A percentile compares a stretch with the other conserved stretches of the same genome.
phyloP scores from a whole-genome alignment of 2,888 invertebrate genomes.

The Chymomyza caudatula region DNA sequence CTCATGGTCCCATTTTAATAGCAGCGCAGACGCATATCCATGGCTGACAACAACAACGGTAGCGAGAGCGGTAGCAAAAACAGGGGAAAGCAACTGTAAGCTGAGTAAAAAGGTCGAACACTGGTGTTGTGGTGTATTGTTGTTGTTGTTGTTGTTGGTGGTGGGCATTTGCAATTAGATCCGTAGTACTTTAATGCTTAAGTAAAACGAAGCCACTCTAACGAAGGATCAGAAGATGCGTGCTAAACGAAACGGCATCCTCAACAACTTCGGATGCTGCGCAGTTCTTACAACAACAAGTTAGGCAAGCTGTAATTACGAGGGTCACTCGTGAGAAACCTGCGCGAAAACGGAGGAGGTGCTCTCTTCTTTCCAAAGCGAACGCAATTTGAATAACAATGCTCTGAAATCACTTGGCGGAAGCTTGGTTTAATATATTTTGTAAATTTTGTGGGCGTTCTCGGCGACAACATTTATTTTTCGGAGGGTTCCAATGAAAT shows the following conservation, averaged over 20 bases:
- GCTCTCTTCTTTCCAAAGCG: background rate
- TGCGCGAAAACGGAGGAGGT: background rate
- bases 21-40: constrained; percentile 42
- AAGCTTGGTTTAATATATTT: constrained; percentile 71
- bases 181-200: constrained; percentile 32
- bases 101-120: background rate
- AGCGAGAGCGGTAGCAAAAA: constrained; percentile 33
- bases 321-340: constrained; percentile 56
- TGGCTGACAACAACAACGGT: too few species aligned
- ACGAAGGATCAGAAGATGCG: constrained; percentile 55
- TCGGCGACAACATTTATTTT: constrained; percentile 2
- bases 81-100: constrained; percentile 26
- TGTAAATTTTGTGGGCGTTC: constrained; percentile 70
- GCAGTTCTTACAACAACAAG: constrained; percentile 26
- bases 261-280: constrained; percentile 31
- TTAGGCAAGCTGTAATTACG: constrained; percentile 58
- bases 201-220: constrained; percentile 67
- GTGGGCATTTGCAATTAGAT: constrained; percentile 59
- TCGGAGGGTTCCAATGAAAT: constrained; percentile 8
- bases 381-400: constrained; percentile 60
- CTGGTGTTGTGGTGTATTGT: background rate
- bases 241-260: constrained; percentile 46
- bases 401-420: constrained; percentile 45
- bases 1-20: constrained; percentile 65
- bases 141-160: constrained; percentile 20